Evolutionary conservation across 2,888 invertebrate genomes (phyloP).

Genomic region (Apodemia duryi): DNA sequence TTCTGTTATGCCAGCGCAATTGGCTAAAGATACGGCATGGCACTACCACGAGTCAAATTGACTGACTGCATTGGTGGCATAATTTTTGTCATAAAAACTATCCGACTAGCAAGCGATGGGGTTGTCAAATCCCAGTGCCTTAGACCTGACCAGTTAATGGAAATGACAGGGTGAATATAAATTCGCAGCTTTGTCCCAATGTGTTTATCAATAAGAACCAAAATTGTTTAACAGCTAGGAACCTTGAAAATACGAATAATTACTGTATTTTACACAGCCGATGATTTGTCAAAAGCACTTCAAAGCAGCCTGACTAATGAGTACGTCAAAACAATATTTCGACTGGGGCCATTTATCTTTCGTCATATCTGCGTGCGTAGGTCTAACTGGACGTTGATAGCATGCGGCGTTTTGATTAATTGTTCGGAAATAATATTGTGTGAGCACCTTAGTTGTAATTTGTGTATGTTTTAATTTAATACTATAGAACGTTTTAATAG

Average conservation of each 20-base stretch:
- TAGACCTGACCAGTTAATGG: too few species aligned
- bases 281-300: conserved; percentile 21
- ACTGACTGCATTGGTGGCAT: too few species aligned
- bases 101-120: too few species aligned
- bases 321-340: conserved; percentile 25
- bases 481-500: too few species aligned
- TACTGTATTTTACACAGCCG: conserved; percentile 15
- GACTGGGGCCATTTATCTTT: conserved; percentile 20
- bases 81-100: too few species aligned
- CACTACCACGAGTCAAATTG: too few species aligned
- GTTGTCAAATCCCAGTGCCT: too few species aligned
- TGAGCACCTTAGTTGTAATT: not conserved
- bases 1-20: too few species aligned
- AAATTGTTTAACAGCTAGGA: not conserved
- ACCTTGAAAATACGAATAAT: conserved; percentile 14
- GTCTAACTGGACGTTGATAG: conserved; percentile 17
- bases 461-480: not conserved
- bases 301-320: conserved; percentile 23
- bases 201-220: not conserved
- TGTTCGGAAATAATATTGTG: conserved; percentile 11
- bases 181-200: too few species aligned
- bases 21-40: too few species aligned
- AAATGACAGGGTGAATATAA: too few species aligned
- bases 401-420: conserved; percentile 16
- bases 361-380: conserved; percentile 17